Evolutionary conservation across 92 coral and sea anemone genomes (phyloP), one percentile per base, ranked within the genome.

Genomic region (Phenganax stokvisi): DNA sequence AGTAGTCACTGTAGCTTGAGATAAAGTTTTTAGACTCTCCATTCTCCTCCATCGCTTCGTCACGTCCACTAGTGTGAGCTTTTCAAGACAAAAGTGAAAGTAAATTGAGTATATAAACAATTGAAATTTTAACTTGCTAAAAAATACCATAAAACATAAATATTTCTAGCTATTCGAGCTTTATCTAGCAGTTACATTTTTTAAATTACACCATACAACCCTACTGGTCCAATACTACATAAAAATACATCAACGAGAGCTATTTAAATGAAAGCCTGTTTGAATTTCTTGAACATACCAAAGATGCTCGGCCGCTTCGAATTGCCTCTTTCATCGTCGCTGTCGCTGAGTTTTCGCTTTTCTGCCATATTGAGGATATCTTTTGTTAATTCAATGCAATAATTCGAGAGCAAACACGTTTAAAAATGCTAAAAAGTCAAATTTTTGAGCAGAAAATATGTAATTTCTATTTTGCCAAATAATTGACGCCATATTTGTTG

Each of bases 311-410:
- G 65, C 57, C 81, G 60, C 47, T 60, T 76, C 3, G 6, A 53
- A 12, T 57, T 27, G 54, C 28, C 13, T 57, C 12, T 29, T 57
- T 57, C 69, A 25, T 76, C 81, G 54, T 76, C 81, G 44, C 81
- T 76, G 66, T 64, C 56, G 57, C 69, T 76, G 53, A 59, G 54
- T 59, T 76, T 64, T 59, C 81, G 64, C 71, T 76, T 76, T 59
- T 76, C 59, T 27, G 81, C 81, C 81, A 76, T 76, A 16, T 27
- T 76, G 58, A 7, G 31, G 81, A 31, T 11, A 11, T 30, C 31
- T 37, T 28, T 10, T 6, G 6, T 29, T 13, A 31, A 54, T 25
- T 12, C 47, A 11, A 20, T 28, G 47, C 9, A 44, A 76, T 27
- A 60, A 5, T 76, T 31, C 10, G 81, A 7, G 12, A 57, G 8